Evolutionary conservation across 2,113 vertebrate genomes (phyloP), one percentile per base, ranked within the genome.

Genomic region (Hymenochirus boettgeri): DNA sequence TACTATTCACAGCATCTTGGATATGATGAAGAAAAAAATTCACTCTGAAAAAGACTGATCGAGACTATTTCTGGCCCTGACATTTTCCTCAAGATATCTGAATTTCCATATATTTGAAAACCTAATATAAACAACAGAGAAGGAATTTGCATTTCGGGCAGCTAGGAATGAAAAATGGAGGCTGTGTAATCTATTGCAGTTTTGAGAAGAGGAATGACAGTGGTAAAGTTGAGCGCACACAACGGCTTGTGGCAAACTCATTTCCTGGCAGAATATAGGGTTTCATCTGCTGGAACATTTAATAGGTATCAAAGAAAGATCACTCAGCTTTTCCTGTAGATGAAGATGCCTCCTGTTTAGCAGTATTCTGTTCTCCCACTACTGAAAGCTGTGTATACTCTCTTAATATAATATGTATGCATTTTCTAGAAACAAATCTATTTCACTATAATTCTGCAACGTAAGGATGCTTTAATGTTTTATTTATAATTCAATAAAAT

Each of bases 31-130:
- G 33, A 70, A 72, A 85, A 73, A 69, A 76, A 77, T 79, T 82
- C 80, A 78, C 76, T 70, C 61, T 75, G 73, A 75, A 63, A 74
- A 74, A 79, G 85, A 88, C 80, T 75, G 82, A 88, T 88, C 70
- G 72, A 76, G 77, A 75, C 73, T 61, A 65, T 81, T 80, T 63
- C 69, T 70, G 82, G 85, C 82, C 85, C 79, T 88, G 87, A 90
- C 88, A 86, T 86, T 87, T 85, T 84, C 82, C 81, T 85, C 83
- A 77, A 80, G 85, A 84, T 82, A 82, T 81, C 80, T 78, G 83
- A 88, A 86, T 90, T 89, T 86, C 82, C 85, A 88, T 87, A 88
- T 85, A 90, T 89, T 89, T 90, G 86, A 90, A 90, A 90, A 90
- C 82, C 88, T 88, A 88, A 88, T 87, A 87, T 85, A 89, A 90